phyloP scores from a whole-genome alignment of 2,797 vertebrate species.

The Nyctalus aviator region DNA sequence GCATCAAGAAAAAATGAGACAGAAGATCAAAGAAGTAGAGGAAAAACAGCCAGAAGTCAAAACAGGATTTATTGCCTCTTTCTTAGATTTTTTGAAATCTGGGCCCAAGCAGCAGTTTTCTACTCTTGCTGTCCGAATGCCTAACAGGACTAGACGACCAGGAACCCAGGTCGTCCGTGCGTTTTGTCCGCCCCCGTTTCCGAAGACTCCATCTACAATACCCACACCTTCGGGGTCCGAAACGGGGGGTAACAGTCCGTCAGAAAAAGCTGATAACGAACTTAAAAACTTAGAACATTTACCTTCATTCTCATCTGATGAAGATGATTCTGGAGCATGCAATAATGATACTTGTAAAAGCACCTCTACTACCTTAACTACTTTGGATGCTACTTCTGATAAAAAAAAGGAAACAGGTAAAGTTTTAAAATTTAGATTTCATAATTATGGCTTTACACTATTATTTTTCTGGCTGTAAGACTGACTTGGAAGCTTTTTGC shows the following conservation, averaged over 20 bases:
- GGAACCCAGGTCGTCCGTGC: conserved; percentile 89
- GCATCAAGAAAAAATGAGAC: conserved; percentile 98
- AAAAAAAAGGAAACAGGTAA: conserved; percentile 94
- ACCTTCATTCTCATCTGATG: conserved; percentile 97
- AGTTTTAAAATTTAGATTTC: conserved; percentile 63
- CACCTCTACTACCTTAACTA: conserved; percentile 93
- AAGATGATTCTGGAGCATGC: conserved; percentile 95
- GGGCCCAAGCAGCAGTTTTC: conserved; percentile 98
- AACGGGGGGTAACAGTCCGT: conserved; percentile 85
- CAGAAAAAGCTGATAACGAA: conserved; percentile 93
- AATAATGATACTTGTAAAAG: conserved; percentile 96
- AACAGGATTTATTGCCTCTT: conserved; percentile 98
- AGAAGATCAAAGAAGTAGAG: conserved; percentile 98
- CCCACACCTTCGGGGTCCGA: conserved; percentile 87
- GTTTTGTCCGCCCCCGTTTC: conserved; percentile 87
- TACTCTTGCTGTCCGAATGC: conserved; percentile 92
- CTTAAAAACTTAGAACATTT: conserved; percentile 95
- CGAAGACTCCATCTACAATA: conserved; percentile 86
- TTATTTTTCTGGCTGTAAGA: background rate
- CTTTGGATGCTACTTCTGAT: conserved; percentile 93
- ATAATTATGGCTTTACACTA: background rate
- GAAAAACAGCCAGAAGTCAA: conserved; percentile 99
- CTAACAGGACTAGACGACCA: conserved; percentile 93
- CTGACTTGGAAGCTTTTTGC: background rate
- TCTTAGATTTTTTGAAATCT: conserved; percentile 98